These are phyloP conservation scores for Ceratoteleas bidentatus DNA, from an alignment of 1,140 invertebrate species.

Conservation along the genomic window DNA sequence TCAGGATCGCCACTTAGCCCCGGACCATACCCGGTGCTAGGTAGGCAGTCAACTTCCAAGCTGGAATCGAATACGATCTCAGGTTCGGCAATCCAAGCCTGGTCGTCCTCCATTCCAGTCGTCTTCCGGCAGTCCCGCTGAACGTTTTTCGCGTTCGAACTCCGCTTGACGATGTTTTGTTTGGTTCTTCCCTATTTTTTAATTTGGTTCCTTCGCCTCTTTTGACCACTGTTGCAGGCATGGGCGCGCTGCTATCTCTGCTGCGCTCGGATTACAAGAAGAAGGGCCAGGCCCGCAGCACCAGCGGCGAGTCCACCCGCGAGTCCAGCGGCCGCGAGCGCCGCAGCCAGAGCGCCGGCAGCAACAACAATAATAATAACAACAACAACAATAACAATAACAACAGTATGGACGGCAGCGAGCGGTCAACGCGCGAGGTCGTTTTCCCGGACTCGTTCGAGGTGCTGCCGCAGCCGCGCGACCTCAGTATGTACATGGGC, in stretches of 20 bases:
- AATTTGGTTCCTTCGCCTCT: constrained; percentile 70
- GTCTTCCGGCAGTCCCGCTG: constrained; percentile 8
- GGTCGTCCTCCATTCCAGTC: too few relatives aligned
- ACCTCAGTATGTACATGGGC: constrained; percentile 77
- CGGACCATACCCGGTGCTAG: too few relatives aligned
- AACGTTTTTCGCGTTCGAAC: constrained; percentile 20
- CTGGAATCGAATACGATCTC: too few relatives aligned
- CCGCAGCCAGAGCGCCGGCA: constrained; percentile 5
- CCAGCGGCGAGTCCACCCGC: constrained; percentile 46
- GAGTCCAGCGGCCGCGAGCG: too few relatives aligned
- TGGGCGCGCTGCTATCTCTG: constrained; percentile 76
- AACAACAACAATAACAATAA: constrained; percentile 63
- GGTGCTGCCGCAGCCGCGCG: constrained; percentile 76
- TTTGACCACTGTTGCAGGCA: constrained; percentile 76
- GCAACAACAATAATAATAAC: constrained; percentile 63
- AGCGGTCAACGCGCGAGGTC: constrained; percentile 73
- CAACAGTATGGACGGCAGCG: constrained; percentile 47
- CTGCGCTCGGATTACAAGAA: constrained; percentile 76
- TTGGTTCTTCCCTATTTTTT: constrained; percentile 68
- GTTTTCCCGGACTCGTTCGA: constrained; percentile 80
- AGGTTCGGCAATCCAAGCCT: too few relatives aligned
- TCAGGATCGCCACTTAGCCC: too few relatives aligned
- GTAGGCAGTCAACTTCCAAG: too few relatives aligned
- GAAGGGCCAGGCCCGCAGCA: constrained; percentile 48
- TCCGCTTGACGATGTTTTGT: constrained; percentile 28